phyloP scores from a whole-genome alignment of 2,113 vertebrate genomes.

The Heterochromis multidens region DNA sequence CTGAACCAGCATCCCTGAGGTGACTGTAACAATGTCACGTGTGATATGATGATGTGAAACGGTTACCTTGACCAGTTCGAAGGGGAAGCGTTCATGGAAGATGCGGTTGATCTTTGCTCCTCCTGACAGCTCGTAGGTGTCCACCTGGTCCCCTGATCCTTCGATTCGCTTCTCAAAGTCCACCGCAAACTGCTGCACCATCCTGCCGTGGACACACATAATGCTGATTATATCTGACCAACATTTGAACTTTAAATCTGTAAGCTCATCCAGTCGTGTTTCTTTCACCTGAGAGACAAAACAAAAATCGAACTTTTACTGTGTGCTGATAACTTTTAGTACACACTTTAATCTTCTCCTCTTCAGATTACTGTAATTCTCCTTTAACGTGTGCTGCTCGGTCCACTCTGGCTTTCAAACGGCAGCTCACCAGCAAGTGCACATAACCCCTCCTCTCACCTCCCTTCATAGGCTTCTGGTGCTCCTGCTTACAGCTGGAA shows the following conservation, averaged over 20 bases:
- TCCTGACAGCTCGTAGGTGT: conserved; percentile 92
- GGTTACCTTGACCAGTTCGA: conserved; percentile 92
- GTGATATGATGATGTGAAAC: not conserved
- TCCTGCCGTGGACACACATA: conserved; percentile 71
- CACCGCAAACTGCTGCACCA: conserved; percentile 96
- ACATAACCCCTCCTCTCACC: not conserved
- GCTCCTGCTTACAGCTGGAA: too few species aligned
- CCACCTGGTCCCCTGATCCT: conserved; percentile 94
- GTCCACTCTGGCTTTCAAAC: not conserved
- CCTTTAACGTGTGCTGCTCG: not conserved
- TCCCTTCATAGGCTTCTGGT: too few species aligned
- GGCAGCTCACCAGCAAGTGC: not conserved
- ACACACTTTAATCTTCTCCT: too few species aligned
- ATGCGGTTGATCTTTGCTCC: conserved; percentile 94
- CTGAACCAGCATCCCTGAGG: not conserved
- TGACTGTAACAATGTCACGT: not conserved
- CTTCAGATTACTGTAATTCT: not conserved
- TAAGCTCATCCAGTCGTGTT: not conserved
- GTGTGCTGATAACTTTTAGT: not conserved
- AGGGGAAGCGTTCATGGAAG: conserved; percentile 95
- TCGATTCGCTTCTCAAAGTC: conserved; percentile 97
- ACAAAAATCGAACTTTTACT: not conserved
- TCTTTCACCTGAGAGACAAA: not conserved
- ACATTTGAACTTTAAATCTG: not conserved
- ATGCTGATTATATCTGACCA: not conserved